These are phyloP conservation scores for Cephalopachus bancanus DNA, from an alignment of 2,797 vertebrate genomes.

Conservation along the genomic window DNA sequence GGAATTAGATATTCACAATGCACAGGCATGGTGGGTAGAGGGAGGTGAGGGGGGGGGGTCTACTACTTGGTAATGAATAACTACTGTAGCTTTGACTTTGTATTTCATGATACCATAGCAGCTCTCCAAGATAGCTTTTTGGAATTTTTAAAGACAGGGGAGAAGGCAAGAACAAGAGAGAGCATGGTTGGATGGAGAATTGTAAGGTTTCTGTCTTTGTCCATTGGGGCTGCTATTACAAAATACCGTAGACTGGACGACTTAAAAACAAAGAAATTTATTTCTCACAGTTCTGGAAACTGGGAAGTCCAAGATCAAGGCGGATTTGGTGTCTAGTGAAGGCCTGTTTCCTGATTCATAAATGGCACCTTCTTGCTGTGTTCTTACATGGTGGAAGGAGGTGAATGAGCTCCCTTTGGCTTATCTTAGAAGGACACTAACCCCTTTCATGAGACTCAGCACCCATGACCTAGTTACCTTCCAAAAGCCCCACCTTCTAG, in stretches of 20 bases:
- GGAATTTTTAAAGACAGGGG: background rate
- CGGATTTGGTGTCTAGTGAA: background rate
- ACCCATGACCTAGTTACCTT: no score
- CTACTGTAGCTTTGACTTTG: background rate
- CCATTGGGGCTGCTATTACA: background rate
- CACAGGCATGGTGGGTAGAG: rapidly evolving
- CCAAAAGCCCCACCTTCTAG: background rate
- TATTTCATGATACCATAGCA: background rate
- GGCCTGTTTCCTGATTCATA: background rate
- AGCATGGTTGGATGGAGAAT: background rate
- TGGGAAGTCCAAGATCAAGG: background rate
- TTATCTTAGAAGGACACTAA: background rate
- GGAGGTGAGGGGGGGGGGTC: no score
- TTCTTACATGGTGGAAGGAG: background rate
- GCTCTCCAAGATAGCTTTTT: conserved; percentile 7
- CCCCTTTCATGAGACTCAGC: no score
- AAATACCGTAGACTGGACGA: background rate
- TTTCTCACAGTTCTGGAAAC: background rate
- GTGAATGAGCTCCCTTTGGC: background rate
- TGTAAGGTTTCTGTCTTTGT: background rate
- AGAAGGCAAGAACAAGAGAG: background rate
- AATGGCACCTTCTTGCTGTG: background rate
- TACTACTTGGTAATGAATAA: background rate
- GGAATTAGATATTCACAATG: background rate
- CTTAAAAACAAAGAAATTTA: background rate